Base-by-base conservation (phyloP, 2,888 invertebrate species). In the Melipona beecheii region DNA sequence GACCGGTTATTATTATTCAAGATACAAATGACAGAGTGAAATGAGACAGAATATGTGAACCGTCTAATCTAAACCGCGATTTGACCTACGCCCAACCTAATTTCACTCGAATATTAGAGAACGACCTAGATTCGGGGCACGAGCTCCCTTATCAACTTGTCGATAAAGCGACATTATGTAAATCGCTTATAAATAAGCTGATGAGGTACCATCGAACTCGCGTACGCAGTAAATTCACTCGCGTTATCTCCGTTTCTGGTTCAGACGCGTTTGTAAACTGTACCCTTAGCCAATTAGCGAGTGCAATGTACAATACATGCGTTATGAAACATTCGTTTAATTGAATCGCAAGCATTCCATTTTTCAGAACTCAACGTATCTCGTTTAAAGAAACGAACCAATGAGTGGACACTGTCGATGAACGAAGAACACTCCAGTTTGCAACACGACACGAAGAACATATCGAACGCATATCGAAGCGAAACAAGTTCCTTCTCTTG, bases 61-160 rank as follows among this genome's bases (percentile, higher is more conserved):
- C 31, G 3, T 43, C 15, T 15, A 13, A 69, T 43, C 15, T 50
- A 65, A 27, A 19, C 52, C 11, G 36, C 21, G n/a, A 70, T 60
- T 15, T 80, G 74, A 82, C 75, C 81, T 60, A 71, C 71, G 75
- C 54, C 50, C n/a, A 75, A 27, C 54, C 71, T 27, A 81, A 21
- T 68, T 75, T 31, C 11, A 4, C 19, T 19, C 17, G 0, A 17
- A 36, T 36, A n/a, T 58, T 49, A 31, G 4, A 21, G 15, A 56
- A 31, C 24, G 43, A 11, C 60, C 54, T 27, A 68, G 21, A 50
- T 71, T 50, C 52, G 15, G 49, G 6, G 15, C 15, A 19, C 43
- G 17, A 49, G 4, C 15, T 21, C 17, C 2, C 19, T 56, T 75
- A 70, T 65, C 54, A 27, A 9, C 56, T 36, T 4, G 6, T 17